Base-by-base conservation (phyloP, 2,113 vertebrate species). In the Pagrus major region DNA sequence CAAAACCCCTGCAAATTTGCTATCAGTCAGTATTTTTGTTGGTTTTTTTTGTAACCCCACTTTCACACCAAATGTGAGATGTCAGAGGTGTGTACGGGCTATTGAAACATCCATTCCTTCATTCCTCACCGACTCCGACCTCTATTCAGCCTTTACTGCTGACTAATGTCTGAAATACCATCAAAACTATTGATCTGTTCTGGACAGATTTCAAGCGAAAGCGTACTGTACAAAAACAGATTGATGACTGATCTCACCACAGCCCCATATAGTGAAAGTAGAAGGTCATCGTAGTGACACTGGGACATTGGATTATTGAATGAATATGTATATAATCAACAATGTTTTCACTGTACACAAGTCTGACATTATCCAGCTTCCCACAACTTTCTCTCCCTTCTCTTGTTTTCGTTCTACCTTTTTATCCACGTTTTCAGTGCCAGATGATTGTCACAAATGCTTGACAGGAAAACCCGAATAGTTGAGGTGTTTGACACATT, bases 171-270 rank as follows among this genome's bases (percentile, higher is more conserved):
- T 27, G 35, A 72, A 49, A 63, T 16, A 41, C 35, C 23, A 14
- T 67, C 55, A 49, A 47, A 51, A 18, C 18, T 59, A 59, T 60
- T 41, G 64, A 68, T 68, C 29, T 46, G 12, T 41, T 54, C 4
- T n/a, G 23, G 59, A 63, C 44, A 21, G 15, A 51, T 56, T 37
- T 56, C 31, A 59, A 37, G 33, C 20, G n/a, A 25, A 21, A 29
- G 56, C 11, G 10, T 35, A 46, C 5, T 3, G 20, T n/a, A 37
- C 39, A 33, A 18, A 66, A 65, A 31, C 18, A 9, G 23, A 23
- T 61, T 61, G 21, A 51, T 54, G 49, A 69, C 4, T 16, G 12
- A 27, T 10, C 25, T 25, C 37, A 21, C 18, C 11, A 39, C 23
- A 51, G 47, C 63, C 18, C 47, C 21, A 12, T 29, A 21, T 29